A percentile compares a stretch with the other conserved stretches of the same genome.
These are phyloP conservation scores for Phataginus tricuspis DNA, from an alignment of 2,797 vertebrate genomes.

Conservation along the genomic window DNA sequence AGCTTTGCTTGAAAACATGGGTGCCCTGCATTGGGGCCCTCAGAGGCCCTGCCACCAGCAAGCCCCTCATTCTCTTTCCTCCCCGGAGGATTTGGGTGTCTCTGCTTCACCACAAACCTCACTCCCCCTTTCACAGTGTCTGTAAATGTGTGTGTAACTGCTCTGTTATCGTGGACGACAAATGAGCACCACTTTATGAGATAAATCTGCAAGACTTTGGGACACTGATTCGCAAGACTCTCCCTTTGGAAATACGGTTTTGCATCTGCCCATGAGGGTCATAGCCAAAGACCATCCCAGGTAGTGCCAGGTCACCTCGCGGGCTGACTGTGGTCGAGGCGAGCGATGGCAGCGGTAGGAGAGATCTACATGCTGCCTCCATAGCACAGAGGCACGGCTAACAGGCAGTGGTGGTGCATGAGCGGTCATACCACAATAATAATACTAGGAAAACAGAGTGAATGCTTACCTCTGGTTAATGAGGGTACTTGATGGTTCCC, in stretches of 20 bases:
- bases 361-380: no score
- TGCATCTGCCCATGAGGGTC: accelerated
- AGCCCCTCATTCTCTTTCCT: accelerated
- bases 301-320: no score
- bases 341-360: not conserved
- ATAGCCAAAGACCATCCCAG: not conserved
- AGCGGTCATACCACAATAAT: accelerated
- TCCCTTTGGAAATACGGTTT: not conserved
- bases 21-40: not conserved
- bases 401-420: accelerated
- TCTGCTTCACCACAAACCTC: accelerated
- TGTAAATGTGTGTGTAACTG: accelerated
- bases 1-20: accelerated
- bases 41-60: not conserved
- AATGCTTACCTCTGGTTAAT: no score
- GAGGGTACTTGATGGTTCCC: accelerated
- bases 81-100: not conserved
- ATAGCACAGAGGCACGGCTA: accelerated
- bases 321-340: not conserved
- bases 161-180: accelerated
- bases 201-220: accelerated
- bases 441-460: accelerated
- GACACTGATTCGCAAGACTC: not conserved
- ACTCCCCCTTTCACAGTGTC: accelerated
- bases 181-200: not conserved